Evolutionary conservation across 1,140 invertebrate species (phyloP), one percentile per base, ranked within the genome.

Genomic region (Subanguina moxae): DNA sequence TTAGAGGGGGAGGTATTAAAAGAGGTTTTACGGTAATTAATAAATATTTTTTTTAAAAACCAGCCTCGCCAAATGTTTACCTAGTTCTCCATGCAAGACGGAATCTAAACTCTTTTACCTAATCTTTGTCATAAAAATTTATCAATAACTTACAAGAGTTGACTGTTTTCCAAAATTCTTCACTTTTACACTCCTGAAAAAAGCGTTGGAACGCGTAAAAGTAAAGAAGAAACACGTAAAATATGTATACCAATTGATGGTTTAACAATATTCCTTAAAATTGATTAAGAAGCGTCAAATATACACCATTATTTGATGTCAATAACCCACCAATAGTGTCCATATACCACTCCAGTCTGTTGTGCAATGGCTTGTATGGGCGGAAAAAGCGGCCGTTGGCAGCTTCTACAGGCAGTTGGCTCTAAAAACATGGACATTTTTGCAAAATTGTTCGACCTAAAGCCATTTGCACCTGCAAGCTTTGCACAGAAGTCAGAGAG

Each of bases 101-200:
- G 72, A 67, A 15, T 52, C 48, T 52, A 52, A 52, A 52, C 3
- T 5, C 43, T 13, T 52, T 21, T 21, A 15, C 17, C 17, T 52
- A 21, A 21, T 11, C 3, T 8, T 52, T 25, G 3, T 7, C 8
- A 52, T 15, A 52, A 52, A 52, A 25, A 7, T 52, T 19, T 19
- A 52, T 7, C 23, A 21, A 21, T 52, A 25, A 8, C n/a, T 52
- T 52, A 62, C 82, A 82, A n/a, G 76, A 78, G 65, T 82, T 72
- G 27, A 82, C 80, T 27, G 73, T 81, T 28, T 62, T 57, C 80
- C 80, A 82, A 58, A 82, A 82, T 19, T 75, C 67, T 62, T 82
- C 80, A 23, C 70, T 70, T 61, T 82, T 82, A n/a, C 61, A 52
- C 28, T 75, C 78, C 32, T 38, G 32, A 38, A 5, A 38, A 38